A percentile compares a stretch with the other conserved stretches of the same genome.
These are phyloP conservation scores for Meiosimyza platycephala DNA, from an alignment of 2,888 invertebrate genomes.

Conservation along the genomic window DNA sequence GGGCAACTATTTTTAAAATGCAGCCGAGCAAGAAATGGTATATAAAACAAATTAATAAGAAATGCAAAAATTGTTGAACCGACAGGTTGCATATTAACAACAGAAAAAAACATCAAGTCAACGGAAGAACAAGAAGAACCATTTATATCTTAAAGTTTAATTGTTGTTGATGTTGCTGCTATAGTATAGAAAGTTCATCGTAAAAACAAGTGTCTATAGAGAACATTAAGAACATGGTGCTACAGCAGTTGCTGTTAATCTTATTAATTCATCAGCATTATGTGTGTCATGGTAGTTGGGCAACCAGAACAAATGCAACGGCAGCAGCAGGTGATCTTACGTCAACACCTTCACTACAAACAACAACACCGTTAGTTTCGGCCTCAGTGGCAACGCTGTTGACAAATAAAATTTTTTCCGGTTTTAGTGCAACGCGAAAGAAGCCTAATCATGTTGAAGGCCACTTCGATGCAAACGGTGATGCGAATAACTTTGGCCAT, in stretches of 20 bases:
- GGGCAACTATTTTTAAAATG: conserved; percentile 26
- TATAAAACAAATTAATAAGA: conserved; percentile 16
- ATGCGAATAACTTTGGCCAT: background rate
- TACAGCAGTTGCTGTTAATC: conserved; percentile 55
- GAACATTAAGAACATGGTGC: conserved; percentile 56
- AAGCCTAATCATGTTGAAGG: conserved; percentile 24
- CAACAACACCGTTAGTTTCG: conserved; percentile 48
- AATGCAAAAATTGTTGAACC: background rate
- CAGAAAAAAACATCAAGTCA: background rate
- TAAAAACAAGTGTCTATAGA: conserved; percentile 35
- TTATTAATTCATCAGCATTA: conserved; percentile 54
- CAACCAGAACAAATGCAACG: conserved; percentile 54
- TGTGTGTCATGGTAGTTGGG: conserved; percentile 61
- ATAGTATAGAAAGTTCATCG: conserved; percentile 17
- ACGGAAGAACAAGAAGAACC: background rate
- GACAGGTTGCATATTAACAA: background rate
- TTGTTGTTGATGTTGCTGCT: conserved; percentile 3
- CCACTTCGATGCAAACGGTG: conserved; percentile 32
- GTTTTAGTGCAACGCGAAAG: conserved; percentile 38
- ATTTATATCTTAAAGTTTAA: background rate
- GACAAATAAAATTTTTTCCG: conserved; percentile 46
- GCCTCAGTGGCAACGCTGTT: conserved; percentile 54
- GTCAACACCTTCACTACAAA: conserved; percentile 43
- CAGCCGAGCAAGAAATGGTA: conserved; percentile 44
- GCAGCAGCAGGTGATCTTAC: conserved; percentile 37